These are phyloP conservation scores for Himalopsyche kuldschensis DNA, from an alignment of 2,888 invertebrate genomes.

Conservation along the genomic window DNA sequence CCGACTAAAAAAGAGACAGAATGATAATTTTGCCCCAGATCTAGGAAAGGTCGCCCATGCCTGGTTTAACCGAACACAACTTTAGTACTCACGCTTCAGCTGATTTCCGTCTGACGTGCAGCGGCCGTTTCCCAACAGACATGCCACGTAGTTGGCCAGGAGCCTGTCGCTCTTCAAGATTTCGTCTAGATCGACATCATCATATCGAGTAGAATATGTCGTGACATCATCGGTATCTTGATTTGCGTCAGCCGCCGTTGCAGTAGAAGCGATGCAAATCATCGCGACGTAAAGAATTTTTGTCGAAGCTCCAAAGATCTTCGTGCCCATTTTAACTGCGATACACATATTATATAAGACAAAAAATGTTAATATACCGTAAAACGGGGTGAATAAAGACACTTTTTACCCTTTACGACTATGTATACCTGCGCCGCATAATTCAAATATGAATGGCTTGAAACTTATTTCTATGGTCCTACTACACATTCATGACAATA, in stretches of 20 bases:
- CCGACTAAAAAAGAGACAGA: too few species aligned
- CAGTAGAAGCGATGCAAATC: neutral
- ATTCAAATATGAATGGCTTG: too few species aligned
- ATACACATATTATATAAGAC: too few species aligned
- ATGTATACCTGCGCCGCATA: too few species aligned
- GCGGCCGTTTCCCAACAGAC: constrained; percentile 63
- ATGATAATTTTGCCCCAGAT: too few species aligned
- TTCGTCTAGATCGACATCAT: constrained; percentile 68
- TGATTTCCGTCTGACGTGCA: constrained; percentile 72
- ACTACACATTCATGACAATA: too few species aligned
- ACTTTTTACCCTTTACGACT: too few species aligned
- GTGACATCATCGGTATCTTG: neutral
- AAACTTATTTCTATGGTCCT: too few species aligned
- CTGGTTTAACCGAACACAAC: neutral
- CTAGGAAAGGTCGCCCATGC: too few species aligned
- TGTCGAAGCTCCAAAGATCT: neutral
- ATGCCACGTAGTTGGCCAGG: constrained; percentile 67
- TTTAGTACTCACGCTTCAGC: constrained; percentile 64
- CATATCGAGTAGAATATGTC: constrained; percentile 67
- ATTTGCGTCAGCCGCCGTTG: neutral
- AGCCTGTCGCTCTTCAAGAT: constrained; percentile 67
- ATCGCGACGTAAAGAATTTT: neutral
- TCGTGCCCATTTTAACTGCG: too few species aligned
- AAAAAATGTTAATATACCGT: too few species aligned
- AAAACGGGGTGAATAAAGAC: too few species aligned